These are phyloP conservation scores for Lampris incognitus DNA, from an alignment of 2,113 vertebrate genomes.

Conservation along the genomic window DNA sequence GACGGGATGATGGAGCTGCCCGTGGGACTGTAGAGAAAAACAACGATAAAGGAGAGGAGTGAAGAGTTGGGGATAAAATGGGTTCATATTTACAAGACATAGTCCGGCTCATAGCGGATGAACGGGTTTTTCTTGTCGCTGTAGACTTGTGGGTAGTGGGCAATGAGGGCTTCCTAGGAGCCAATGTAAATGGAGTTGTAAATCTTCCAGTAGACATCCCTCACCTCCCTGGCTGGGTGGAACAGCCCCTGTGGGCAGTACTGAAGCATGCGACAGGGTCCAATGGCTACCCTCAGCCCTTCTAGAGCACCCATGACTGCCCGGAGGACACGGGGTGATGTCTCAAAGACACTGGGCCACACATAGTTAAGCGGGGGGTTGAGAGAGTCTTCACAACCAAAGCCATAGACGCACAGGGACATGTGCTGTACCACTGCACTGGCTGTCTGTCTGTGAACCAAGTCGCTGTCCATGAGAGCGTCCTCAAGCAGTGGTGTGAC, in stretches of 20 bases:
- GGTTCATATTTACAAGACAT: conserved; percentile 87
- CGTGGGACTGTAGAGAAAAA: background rate
- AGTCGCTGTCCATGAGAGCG: conserved; percentile 98
- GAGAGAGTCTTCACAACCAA: conserved; percentile 97
- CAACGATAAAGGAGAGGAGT: background rate
- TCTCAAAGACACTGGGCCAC: conserved; percentile 99
- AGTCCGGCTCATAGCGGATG: conserved; percentile 97
- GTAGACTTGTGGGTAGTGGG: conserved; percentile 96
- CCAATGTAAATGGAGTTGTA: conserved; percentile 99
- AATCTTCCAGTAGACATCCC: conserved; percentile 99
- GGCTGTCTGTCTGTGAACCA: conserved; percentile 97
- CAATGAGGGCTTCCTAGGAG: conserved; percentile 97
- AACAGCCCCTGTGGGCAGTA: conserved; percentile 99
- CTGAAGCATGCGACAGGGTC: conserved; percentile 97
- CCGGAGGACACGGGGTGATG: conserved; percentile 97
- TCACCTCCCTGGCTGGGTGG: conserved; percentile 96
- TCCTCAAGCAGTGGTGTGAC: conserved; percentile 98
- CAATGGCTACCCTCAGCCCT: conserved; percentile 94
- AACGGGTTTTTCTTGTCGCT: conserved; percentile 99
- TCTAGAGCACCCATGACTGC: conserved; percentile 98
- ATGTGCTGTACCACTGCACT: conserved; percentile 99
- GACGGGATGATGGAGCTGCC: background rate
- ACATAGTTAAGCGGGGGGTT: conserved; percentile 98
- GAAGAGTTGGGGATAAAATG: background rate
- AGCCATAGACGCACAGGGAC: conserved; percentile 97